Evolutionary conservation across 2,797 vertebrate species (phyloP).

Genomic region (Varecia variegata): DNA sequence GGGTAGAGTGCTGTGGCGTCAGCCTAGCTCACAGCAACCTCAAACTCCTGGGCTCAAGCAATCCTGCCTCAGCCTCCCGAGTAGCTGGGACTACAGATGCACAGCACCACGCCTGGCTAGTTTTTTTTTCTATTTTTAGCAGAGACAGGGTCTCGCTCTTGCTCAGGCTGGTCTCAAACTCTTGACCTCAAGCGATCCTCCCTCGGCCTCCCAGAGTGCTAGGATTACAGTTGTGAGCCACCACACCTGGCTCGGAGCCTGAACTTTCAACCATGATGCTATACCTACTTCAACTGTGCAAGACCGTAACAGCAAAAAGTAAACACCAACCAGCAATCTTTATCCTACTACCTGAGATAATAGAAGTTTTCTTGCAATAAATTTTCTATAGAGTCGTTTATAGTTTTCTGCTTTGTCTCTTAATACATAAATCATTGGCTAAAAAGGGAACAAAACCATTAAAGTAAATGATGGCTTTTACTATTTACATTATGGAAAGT

Average conservation of each 20-base stretch:
- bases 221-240: too few species aligned
- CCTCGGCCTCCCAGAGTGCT: too few species aligned
- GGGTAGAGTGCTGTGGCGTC: too few species aligned
- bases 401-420: background rate
- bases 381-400: background rate
- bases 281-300: background rate
- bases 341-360: background rate
- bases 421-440: background rate
- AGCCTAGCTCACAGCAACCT: background rate
- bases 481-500: background rate
- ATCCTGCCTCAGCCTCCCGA: too few species aligned
- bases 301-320: background rate
- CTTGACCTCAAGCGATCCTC: too few species aligned
- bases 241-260: background rate
- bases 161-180: too few species aligned
- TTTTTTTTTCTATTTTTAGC: too few species aligned
- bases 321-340: background rate
- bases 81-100: too few species aligned
- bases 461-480: background rate
- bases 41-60: background rate
- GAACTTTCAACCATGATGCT: background rate
- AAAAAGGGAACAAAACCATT: background rate
- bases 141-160: too few species aligned
- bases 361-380: background rate
- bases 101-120: too few species aligned